Conservation (phyloP, 37 sponge, comb jelly and placozoan genomes). For the Chondrilla cf. caribensis region DNA sequence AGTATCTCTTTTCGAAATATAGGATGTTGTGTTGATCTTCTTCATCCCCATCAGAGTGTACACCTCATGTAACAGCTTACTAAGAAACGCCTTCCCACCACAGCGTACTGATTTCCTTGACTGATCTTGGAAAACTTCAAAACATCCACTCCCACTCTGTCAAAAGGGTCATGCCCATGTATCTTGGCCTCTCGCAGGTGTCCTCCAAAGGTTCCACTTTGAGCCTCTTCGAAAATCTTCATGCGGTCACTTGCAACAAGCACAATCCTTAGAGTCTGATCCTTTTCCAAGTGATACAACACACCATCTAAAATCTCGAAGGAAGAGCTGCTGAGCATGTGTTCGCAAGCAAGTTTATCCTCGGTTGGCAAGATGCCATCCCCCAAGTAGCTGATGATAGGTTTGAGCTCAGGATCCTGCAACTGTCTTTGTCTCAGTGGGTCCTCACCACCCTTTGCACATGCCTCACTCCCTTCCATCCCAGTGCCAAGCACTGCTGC, state of each 20-base stretch:
- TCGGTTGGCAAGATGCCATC: no score
- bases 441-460: no score
- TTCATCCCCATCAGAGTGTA: conserved; percentile 21
- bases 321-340: neutral
- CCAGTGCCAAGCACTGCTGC: no score
- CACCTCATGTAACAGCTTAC: neutral
- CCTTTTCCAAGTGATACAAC: conserved; percentile 20
- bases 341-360: no score
- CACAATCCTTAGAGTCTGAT: conserved; percentile 4
- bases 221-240: conserved; percentile 23
- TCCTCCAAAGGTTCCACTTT: conserved; percentile 22
- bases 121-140: neutral
- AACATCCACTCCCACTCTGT: neutral
- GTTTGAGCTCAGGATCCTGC: no score
- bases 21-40: conserved; percentile 13
- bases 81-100: conserved; percentile 15
- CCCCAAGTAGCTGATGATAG: no score
- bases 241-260: neutral
- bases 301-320: conserved; percentile 1
- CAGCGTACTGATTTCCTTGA: conserved; percentile 19
- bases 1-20: neutral
- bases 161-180: conserved; percentile 16
- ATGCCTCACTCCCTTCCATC: no score
- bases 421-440: no score
- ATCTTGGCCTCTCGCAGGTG: conserved; percentile 20